Evolutionary conservation across 2,888 invertebrate species (phyloP).

Genomic region (Phaedon cochleariae): DNA sequence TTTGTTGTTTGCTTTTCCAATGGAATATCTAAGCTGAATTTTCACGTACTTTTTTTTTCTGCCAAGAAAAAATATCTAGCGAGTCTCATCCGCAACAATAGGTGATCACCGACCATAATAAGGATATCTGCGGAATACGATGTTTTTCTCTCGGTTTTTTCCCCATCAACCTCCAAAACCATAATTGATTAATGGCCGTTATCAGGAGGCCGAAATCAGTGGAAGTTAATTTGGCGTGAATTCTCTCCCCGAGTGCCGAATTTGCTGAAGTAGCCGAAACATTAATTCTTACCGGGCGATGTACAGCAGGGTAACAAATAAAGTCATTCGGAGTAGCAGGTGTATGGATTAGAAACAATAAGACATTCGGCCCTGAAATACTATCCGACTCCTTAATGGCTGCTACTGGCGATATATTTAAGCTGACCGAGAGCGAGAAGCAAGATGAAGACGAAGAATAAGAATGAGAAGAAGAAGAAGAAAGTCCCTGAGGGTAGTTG

Average conservation of each 20-base stretch:
- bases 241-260: conserved; percentile 25
- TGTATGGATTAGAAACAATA: conserved; percentile 41
- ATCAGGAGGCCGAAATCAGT: conserved; percentile 19
- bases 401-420: conserved; percentile 34
- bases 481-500: conserved; percentile 23
- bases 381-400: conserved; percentile 29
- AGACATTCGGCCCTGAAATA: conserved; percentile 36
- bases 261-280: conserved; percentile 25
- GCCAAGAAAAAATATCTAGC: neutral
- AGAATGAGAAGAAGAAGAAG: conserved; percentile 8
- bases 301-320: conserved; percentile 30
- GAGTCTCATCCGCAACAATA: neutral
- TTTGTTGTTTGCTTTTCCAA: too few relatives aligned
- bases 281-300: conserved; percentile 26
- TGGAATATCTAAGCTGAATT: too few relatives aligned
- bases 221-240: conserved; percentile 27
- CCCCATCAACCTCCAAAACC: neutral
- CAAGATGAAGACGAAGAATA: neutral
- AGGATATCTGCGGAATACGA: neutral
- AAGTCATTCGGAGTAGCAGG: conserved; percentile 39
- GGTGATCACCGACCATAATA: neutral
- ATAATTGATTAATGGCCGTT: neutral
- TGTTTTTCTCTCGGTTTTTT: neutral
- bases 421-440: conserved; percentile 18
- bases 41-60: too few relatives aligned